These are phyloP conservation scores for Parthenolecanium corni DNA, from an alignment of 2,888 invertebrate genomes.

Conservation along the genomic window DNA sequence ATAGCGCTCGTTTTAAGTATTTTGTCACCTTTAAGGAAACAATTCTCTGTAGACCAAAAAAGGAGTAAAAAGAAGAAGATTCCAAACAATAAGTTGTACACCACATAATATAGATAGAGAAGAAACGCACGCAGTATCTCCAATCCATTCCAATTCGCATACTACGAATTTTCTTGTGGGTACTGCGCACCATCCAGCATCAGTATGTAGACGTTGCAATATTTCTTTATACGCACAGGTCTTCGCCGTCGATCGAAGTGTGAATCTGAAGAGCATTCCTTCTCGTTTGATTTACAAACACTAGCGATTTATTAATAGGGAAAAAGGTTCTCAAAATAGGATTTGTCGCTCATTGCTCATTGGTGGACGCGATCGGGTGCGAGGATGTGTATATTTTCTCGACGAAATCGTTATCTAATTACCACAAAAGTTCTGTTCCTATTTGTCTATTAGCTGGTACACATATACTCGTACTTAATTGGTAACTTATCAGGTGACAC, in stretches of 20 bases:
- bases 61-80: too few relatives aligned
- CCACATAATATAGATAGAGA: too few relatives aligned
- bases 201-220: slow-evolving; percentile 18
- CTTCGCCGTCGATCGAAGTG: slow-evolving; percentile 22
- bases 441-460: too few relatives aligned
- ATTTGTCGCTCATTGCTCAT: too few relatives aligned
- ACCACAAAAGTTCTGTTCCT: too few relatives aligned
- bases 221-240: slow-evolving; percentile 10
- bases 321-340: slow-evolving; percentile 20
- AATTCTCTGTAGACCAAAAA: not conserved
- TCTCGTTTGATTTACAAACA: slow-evolving; percentile 16
- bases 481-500: too few relatives aligned
- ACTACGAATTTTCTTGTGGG: slow-evolving; percentile 27
- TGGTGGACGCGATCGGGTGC: too few relatives aligned
- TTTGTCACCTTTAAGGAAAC: slow-evolving; percentile 26
- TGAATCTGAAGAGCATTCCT: slow-evolving; percentile 19
- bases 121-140: slow-evolving; percentile 24
- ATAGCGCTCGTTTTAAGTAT: slow-evolving; percentile 23
- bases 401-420: too few relatives aligned
- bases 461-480: too few relatives aligned
- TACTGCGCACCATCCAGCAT: slow-evolving; percentile 14
- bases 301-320: slow-evolving; percentile 10
- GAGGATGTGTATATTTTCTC: too few relatives aligned
- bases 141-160: slow-evolving; percentile 25
- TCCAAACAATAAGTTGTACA: slow-evolving; percentile 13